Evolutionary conservation across 2,797 vertebrate genomes (phyloP).

Genomic region (Poecilia gillii): DNA sequence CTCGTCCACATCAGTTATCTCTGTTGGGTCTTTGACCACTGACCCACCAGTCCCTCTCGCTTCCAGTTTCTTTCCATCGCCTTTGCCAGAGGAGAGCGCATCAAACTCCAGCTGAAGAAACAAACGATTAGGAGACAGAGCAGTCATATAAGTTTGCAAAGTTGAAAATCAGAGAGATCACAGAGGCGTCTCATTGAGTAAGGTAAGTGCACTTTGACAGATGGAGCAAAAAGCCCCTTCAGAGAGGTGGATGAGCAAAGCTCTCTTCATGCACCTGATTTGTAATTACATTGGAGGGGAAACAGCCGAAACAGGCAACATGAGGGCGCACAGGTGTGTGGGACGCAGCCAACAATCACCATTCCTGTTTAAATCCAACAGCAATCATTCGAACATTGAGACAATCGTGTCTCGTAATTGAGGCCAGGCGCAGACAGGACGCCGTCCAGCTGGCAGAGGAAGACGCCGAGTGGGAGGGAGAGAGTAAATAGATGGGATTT

Average conservation of each 20-base stretch:
- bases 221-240: conserved; percentile 43
- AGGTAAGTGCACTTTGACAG: conserved; percentile 34
- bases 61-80: conserved; percentile 50
- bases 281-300: conserved; percentile 66
- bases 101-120: conserved; percentile 55
- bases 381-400: conserved; percentile 74
- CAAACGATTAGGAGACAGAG: conserved; percentile 25
- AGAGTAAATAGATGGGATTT: conserved; percentile 32
- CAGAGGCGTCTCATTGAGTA: neutral
- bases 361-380: conserved; percentile 67
- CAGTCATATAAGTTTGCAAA: neutral
- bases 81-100: conserved; percentile 21
- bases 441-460: conserved; percentile 65
- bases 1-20: conserved; percentile 56
- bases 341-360: conserved; percentile 75
- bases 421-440: conserved; percentile 63
- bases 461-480: conserved; percentile 34
- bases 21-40: conserved; percentile 41
- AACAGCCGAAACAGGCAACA: conserved; percentile 52
- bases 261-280: conserved; percentile 33
- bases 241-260: conserved; percentile 40
- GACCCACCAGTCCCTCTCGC: conserved; percentile 45
- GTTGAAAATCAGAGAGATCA: neutral
- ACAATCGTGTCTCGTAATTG: conserved; percentile 69
- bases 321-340: conserved; percentile 70